These are phyloP conservation scores for Heliconius himera DNA, from an alignment of 1,140 invertebrate species.

Conservation along the genomic window DNA sequence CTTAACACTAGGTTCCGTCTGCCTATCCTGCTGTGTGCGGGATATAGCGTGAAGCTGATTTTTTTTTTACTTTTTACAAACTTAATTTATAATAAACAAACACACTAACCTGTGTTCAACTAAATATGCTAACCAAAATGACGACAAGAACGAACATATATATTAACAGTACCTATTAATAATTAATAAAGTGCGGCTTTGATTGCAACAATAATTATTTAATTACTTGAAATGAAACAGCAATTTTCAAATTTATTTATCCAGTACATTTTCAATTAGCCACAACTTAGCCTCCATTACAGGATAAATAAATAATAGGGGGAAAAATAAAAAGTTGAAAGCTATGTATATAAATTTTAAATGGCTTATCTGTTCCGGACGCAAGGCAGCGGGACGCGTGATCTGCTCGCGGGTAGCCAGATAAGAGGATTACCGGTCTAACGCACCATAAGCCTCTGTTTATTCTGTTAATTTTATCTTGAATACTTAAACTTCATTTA, in stretches of 20 bases:
- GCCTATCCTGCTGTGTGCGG: too few species aligned
- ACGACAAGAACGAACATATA: too few species aligned
- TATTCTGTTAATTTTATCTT: constrained; percentile 51
- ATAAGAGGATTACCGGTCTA: constrained; percentile 59
- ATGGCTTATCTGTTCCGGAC: constrained; percentile 40
- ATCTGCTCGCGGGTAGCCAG: constrained; percentile 47
- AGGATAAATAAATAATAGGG: constrained; percentile 17
- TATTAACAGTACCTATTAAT: too few species aligned
- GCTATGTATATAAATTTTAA: constrained; percentile 36
- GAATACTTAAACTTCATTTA: background rate
- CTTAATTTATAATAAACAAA: too few species aligned
- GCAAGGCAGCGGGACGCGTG: constrained; percentile 43
- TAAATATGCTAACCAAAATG: too few species aligned
- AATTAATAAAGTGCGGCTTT: too few species aligned
- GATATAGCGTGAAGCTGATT: too few species aligned
- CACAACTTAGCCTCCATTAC: background rate
- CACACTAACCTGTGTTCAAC: too few species aligned
- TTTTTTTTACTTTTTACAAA: too few species aligned
- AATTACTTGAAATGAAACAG: background rate
- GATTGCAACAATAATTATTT: background rate
- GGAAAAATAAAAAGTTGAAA: constrained; percentile 20
- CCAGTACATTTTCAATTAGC: background rate
- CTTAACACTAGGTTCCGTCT: too few species aligned
- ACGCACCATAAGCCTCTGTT: constrained; percentile 47
- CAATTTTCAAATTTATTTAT: background rate